Evolutionary conservation across 2,888 invertebrate species (phyloP), one percentile per base, ranked within the genome.

Genomic region (Drosophila monieri): DNA sequence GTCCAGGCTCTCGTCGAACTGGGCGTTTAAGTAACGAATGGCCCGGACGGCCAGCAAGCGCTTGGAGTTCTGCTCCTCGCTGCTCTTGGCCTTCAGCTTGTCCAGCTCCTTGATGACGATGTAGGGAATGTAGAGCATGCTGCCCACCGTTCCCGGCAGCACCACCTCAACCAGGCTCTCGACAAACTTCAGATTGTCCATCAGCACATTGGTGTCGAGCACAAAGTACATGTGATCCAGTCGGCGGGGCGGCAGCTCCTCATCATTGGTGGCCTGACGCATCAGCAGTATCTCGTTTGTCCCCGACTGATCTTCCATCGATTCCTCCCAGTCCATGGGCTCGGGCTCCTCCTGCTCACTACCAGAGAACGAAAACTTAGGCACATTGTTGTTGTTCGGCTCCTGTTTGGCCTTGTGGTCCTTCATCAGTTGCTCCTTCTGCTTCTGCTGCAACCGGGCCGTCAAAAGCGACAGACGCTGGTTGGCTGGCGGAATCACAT

Each of bases 51-150:
- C 69, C 6, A 54, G 14, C 6, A 27, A 14, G 6, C 30, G 41
- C 18, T n/a, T 51, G 12, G 32, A 5, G 44, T 27, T 12, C 5
- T n/a, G n/a, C n/a, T 39, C 43, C 10, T 39, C 48, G 18, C 21
- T 53, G 2, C 49, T 32, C 30, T 32, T 49, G 6, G 23, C 41
- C 46, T 48, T 62, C 4, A 51, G 37, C 43, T 55, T 43, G 30
- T 93, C 93, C 61, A 93, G 75, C 78, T 93, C 93, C 72, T 92
- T 92, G 10, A 93, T 89, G 0, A 93, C 93, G 73, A 92, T 90
- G 90, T 93, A 93, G 0, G 93, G 93, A 46, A 91, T 71, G 53
- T 92, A 91, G 27, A 92, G 89, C 57, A 93, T 77, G 30, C 91
- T 88, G 2, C 88, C 89, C 1, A 51, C 73, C 2, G 89, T 89